Evolutionary conservation across 2,113 vertebrate species (phyloP), one percentile per base, ranked within the genome.

Genomic region (Rattus rattus): DNA sequence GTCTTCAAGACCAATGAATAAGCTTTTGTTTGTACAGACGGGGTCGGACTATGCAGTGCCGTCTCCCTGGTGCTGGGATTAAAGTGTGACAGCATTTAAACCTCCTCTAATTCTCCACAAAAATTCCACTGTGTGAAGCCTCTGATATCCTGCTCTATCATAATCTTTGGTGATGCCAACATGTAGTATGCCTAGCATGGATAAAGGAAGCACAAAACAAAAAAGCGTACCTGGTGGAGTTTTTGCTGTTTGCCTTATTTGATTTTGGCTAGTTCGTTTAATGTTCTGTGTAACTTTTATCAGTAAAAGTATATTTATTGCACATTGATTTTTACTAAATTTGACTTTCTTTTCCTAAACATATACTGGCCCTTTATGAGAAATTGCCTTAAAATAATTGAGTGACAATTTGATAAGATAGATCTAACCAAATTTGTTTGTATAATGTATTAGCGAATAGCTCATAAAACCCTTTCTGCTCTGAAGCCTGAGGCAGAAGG

Each of bases 331-430:
- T 63, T 86, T 80, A 73, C 59, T 94, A 33, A 52, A 83, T 94
- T 75, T 90, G 88, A 85, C 9, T 30, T 91, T 92, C 33, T 85
- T 95, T 92, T 94, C 67, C 63, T 94, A 69, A 96, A 73, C 36
- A 47, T 33, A 67, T 90, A 0, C 54, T 95, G 72, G 20, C 76
- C 8, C 49, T 90, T 73, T 81, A 56, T 94, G 20, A 88, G 28
- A 93, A 88, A 70, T n/a, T 54, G 47, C 33, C 70, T 72, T 85
- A 81, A 72, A 72, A 39, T 43, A 95, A 7, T 43, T 90, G 54
- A 80, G 19, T 90, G 33, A 59, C 87, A 88, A 88, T 76, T 76
- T 83, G 56, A 22, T 93, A 3, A 96, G 81, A 81, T n/a, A 90
- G 11, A 76, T 91, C 52, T 94, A 59, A 69, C 30, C 56, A 75